Base-by-base conservation (phyloP, 2,888 invertebrate species). In the Yponomeuta malinellus region DNA sequence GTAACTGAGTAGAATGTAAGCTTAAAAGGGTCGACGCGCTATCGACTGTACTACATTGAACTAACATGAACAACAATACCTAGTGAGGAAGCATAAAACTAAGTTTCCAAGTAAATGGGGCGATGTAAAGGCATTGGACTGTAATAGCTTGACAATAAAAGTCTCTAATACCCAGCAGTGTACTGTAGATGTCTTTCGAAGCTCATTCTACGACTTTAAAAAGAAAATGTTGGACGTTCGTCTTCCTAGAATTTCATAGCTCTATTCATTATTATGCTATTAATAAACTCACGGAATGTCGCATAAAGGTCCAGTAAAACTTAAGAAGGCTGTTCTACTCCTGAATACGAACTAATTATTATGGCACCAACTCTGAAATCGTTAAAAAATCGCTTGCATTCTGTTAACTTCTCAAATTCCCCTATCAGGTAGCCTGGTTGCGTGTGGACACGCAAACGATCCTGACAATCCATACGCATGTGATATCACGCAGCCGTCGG, bases 381-480 rank as follows among this genome's bases (percentile, higher is more conserved):
- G 43, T 43, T 8, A 43, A 43, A 43, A 43, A 5, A 43, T 43
- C 8, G 43, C 0, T 1, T 43, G 6, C 43, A 43, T 6, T 1
- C 43, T 8, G 43, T 43, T 43, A 8, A 43, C 8, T 1, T 6
- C 8, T 43, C 43, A 5, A 8, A 43, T 43, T 66, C 6, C 67
- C 3, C n/a, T 3, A 10, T 12, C 85, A 97, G 97, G 96, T 97
- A 33, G 97, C 97, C 73, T 97, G 97, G 97, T 87, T 97, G 68
- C 93, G 97, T 67, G 97, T 98, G 68, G 97, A 97, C 86, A 97
- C 97, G 12, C 97, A 98, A 89, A 97, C 97, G 5, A 97, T 98
- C 77, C 93, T 98, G 75, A 97, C 97, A 71, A 97, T 98, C 81
- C 97, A 97, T 84, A 96, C 94, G 78, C 97, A 97, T 88, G 97